Evolutionary conservation across 2,797 vertebrate genomes (phyloP).

Genomic region (Oreortyx pictus): DNA sequence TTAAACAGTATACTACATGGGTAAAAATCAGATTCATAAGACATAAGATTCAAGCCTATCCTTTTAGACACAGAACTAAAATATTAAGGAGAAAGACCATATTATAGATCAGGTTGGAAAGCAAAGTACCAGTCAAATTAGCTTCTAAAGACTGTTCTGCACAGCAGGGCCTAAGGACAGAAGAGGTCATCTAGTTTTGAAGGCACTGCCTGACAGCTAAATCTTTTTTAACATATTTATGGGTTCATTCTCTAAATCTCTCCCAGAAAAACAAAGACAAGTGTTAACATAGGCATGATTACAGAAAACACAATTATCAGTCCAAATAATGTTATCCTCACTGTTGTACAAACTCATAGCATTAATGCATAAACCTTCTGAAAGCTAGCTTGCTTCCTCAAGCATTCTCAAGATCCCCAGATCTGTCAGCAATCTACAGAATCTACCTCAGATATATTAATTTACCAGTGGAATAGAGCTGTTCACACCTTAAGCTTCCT

Average conservation of each 20-base stretch:
- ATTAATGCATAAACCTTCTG: background rate
- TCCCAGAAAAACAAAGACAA: background rate
- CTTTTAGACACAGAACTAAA: background rate
- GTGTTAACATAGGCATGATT: background rate
- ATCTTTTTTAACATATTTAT: background rate
- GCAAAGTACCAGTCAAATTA: background rate
- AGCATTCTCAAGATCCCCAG: background rate
- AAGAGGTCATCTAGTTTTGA: background rate
- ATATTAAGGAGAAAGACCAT: background rate
- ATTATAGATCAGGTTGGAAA: background rate
- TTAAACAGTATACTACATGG: background rate
- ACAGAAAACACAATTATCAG: background rate
- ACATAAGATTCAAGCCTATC: background rate
- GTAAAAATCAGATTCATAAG: background rate
- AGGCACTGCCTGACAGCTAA: rapidly evolving
- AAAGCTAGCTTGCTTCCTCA: background rate
- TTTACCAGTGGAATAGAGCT: background rate
- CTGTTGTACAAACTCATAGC: background rate
- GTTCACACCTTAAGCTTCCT: background rate
- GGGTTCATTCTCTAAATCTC: background rate
- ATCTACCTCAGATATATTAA: background rate
- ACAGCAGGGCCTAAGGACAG: background rate
- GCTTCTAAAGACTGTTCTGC: background rate
- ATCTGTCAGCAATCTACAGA: background rate
- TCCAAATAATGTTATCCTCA: background rate